These are phyloP conservation scores for Diadophis punctatus DNA, from an alignment of 2,113 vertebrate genomes.

Conservation along the genomic window DNA sequence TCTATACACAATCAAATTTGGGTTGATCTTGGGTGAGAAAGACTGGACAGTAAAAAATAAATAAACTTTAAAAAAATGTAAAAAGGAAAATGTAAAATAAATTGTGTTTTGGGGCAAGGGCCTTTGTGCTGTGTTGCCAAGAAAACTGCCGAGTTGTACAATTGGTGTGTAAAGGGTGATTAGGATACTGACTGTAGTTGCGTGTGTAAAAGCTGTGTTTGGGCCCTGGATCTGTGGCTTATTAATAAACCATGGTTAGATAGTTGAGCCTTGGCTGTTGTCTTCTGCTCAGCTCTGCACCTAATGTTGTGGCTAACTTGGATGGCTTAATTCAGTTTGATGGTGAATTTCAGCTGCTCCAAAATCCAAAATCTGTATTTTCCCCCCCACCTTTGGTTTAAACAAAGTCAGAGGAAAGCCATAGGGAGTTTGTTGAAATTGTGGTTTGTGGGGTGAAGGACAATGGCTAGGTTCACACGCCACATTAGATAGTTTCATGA, in stretches of 20 bases:
- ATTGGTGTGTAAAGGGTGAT: neutral
- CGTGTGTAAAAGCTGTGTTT: neutral
- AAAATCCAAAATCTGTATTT: neutral
- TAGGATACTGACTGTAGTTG: neutral
- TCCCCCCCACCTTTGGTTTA: neutral
- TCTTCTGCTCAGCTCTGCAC: neutral
- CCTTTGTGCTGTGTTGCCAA: neutral
- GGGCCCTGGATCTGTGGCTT: neutral
- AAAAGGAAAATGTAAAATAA: neutral
- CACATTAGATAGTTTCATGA: neutral
- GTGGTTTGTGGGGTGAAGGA: neutral
- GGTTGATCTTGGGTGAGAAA: neutral
- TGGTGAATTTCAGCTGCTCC: neutral
- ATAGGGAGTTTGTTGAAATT: neutral
- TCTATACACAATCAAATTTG: neutral
- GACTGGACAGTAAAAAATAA: neutral
- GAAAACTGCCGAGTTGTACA: neutral
- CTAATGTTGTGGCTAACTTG: neutral
- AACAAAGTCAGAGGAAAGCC: neutral
- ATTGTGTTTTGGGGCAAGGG: neutral
- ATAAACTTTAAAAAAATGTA: neutral
- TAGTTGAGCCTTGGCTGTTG: neutral
- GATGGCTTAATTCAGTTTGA: neutral
- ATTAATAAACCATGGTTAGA: neutral
- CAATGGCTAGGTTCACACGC: neutral